Evolutionary conservation across 2,888 invertebrate species (phyloP).

Genomic region (Metallyticus violacea): DNA sequence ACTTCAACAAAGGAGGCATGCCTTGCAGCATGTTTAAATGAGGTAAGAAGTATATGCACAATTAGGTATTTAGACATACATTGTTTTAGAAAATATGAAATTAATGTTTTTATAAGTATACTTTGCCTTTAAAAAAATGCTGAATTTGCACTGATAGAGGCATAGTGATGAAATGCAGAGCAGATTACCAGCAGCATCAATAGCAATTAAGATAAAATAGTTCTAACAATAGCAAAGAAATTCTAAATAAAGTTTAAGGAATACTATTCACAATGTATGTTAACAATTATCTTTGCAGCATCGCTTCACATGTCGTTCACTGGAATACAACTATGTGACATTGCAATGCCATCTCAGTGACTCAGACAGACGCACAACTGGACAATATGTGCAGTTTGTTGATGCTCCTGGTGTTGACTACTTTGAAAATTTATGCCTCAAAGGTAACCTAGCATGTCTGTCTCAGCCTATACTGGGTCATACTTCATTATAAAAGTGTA

Average conservation of each 20-base stretch:
- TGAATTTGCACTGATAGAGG: too few species aligned
- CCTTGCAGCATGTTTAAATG: conserved; percentile 86
- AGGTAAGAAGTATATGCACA: too few species aligned
- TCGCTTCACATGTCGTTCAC: conserved; percentile 87
- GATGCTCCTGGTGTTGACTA: conserved; percentile 83
- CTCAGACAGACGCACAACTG: conserved; percentile 82
- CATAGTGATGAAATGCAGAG: not conserved
- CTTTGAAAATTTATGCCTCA: conserved; percentile 88
- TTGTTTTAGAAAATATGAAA: too few species aligned
- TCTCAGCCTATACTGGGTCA: too few species aligned
- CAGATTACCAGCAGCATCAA: not conserved
- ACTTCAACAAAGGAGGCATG: conserved; percentile 94
- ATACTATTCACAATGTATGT: not conserved
- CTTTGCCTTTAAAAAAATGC: not conserved
- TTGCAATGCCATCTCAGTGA: conserved; percentile 89
- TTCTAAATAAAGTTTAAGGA: not conserved
- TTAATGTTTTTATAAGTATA: not conserved
- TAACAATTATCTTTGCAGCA: conserved; percentile 53
- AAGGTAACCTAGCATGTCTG: too few species aligned
- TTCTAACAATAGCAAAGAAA: not conserved
- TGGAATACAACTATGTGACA: conserved; percentile 91
- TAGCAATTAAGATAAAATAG: not conserved
- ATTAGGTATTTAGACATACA: too few species aligned
- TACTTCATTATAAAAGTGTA: too few species aligned
- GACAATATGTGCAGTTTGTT: conserved; percentile 84